phyloP scores from a whole-genome alignment of 2,888 invertebrate genomes.

The Drosophila neonasuta region DNA sequence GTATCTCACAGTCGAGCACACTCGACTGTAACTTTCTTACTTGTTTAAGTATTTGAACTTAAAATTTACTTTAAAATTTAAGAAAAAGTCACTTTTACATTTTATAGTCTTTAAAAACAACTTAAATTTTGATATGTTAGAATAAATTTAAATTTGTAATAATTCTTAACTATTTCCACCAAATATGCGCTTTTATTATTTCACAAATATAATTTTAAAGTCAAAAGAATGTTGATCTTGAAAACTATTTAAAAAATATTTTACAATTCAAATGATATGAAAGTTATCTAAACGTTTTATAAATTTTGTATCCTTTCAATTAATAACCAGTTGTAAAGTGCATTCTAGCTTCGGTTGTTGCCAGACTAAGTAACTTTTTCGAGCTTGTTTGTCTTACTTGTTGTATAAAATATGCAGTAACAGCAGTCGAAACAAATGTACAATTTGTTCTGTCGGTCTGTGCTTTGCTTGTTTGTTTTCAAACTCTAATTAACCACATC shows the following conservation, averaged over 20 bases:
- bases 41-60: too few relatives aligned
- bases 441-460: constrained; percentile 58
- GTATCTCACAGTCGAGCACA: too few relatives aligned
- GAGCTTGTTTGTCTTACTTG: constrained; percentile 39
- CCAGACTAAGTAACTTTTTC: constrained; percentile 8
- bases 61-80: too few relatives aligned
- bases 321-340: constrained; percentile 28
- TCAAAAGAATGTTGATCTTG: neutral
- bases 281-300: neutral
- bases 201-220: neutral
- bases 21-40: too few relatives aligned
- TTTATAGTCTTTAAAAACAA: too few relatives aligned
- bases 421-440: constrained; percentile 64
- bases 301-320: neutral
- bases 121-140: too few relatives aligned
- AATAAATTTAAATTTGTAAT: too few relatives aligned
- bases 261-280: neutral
- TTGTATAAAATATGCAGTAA: constrained; percentile 71
- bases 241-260: neutral
- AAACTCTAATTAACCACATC: constrained; percentile 75
- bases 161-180: too few relatives aligned
- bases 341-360: constrained; percentile 47
- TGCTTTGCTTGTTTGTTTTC: constrained; percentile 62
- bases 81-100: too few relatives aligned
- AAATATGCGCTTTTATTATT: too few relatives aligned